Base-by-base conservation (phyloP, 2,113 vertebrate genomes). In the Labeo catla region DNA sequence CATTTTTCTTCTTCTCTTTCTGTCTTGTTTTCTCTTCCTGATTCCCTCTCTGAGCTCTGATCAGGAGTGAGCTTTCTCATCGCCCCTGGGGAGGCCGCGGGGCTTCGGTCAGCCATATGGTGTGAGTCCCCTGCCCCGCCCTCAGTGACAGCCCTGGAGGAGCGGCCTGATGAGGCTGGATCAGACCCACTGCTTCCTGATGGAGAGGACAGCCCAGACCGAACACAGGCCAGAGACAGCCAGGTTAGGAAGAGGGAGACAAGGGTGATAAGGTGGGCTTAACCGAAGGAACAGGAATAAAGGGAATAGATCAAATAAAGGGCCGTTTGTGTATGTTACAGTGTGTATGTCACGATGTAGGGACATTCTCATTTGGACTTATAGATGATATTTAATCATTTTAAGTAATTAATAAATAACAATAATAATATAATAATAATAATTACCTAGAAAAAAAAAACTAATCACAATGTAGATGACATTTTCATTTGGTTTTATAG, bases 41-140 rank as follows among this genome's bases (percentile, higher is more conserved):
- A 85, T 89, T 91, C 0, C 91, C 95, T 90, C 92, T 95, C 89
- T 94, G 95, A 80, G 28, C 93, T 92, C 93, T 97, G 94, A 97
- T 97, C 95, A 92, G 95, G 93, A 70, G 70, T 21, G 72, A 54
- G 59, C 81, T 84, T 74, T 94, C 94, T 87, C 95, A 92, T 95
- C 93, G 94, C 85, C 93, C 96, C 96, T 90, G 94, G 96, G 95
- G 95, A 96, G 91, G 94, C 95, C 89, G 95, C 96, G 84, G 95
- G 95, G 91, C 91, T 94, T 93, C 94, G 96, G 94, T 97, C 97
- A 94, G 94, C 96, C 96, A 97, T 97, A 96, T 99, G 98, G 97
- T 90, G 92, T 89, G 94, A 97, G 93, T 94, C 90, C 84, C 95
- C 96, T 89, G 88, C 93, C 92, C 91, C 79, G 34, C 77, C 84